A percentile compares a stretch with the other conserved stretches of the same genome.
Evolutionary conservation across 2,888 invertebrate species (phyloP).

Genomic region (Orthonychiurus folsomi): DNA sequence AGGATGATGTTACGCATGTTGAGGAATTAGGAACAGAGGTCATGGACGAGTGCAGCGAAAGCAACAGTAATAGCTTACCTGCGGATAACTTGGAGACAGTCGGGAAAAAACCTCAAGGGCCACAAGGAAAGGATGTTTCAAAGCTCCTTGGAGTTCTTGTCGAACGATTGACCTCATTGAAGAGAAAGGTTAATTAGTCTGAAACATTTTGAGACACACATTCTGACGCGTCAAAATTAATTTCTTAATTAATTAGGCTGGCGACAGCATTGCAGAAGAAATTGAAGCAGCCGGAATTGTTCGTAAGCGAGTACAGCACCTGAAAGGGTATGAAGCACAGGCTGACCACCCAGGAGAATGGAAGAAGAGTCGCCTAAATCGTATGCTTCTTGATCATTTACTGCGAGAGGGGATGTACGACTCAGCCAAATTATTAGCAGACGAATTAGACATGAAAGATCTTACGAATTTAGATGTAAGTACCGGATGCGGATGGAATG

Average conservation of each 20-base stretch:
- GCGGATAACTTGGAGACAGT: not conserved
- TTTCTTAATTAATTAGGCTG: slow-evolving; percentile 52
- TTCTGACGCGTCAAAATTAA: not conserved
- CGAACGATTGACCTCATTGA: slow-evolving; percentile 77
- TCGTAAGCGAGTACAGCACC: slow-evolving; percentile 82
- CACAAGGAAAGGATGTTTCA: slow-evolving; percentile 60
- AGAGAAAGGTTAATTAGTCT: slow-evolving; percentile 59
- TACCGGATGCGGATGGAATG: not conserved
- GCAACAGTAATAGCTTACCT: slow-evolving; percentile 16
- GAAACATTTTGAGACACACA: slow-evolving; percentile 2
- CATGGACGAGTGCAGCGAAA: slow-evolving; percentile 18
- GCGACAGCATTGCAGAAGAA: slow-evolving; percentile 87
- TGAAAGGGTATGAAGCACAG: slow-evolving; percentile 55
- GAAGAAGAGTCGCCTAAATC: slow-evolving; percentile 77
- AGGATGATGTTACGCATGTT: not conserved
- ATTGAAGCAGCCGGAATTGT: slow-evolving; percentile 81
- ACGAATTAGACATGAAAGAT: slow-evolving; percentile 68
- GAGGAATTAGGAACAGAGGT: not conserved
- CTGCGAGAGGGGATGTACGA: slow-evolving; percentile 90
- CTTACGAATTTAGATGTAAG: slow-evolving; percentile 67
- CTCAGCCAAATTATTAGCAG: slow-evolving; percentile 78
- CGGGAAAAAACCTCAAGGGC: not conserved
- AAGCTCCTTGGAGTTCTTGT: slow-evolving; percentile 76
- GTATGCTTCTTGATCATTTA: slow-evolving; percentile 95
- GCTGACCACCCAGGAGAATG: slow-evolving; percentile 51